These are phyloP conservation scores for Bryconaethiops microstoma DNA, from an alignment of 2,797 vertebrate species.

Conservation along the genomic window DNA sequence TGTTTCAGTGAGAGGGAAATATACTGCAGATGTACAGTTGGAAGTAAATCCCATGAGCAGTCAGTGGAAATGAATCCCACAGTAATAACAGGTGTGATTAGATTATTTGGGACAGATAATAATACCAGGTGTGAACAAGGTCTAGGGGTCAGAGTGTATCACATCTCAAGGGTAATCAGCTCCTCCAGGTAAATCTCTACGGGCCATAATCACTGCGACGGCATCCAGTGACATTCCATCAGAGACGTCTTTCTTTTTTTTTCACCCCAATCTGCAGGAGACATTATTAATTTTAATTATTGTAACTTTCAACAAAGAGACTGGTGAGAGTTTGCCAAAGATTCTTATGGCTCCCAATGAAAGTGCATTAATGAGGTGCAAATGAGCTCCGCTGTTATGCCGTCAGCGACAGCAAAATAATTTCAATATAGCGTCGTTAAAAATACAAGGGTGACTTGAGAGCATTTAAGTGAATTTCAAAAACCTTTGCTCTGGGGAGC, in stretches of 20 bases:
- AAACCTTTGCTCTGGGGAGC: slow-evolving; percentile 10
- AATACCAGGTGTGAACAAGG: too few species aligned
- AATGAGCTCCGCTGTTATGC: slow-evolving; percentile 42
- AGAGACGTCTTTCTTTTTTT: neutral
- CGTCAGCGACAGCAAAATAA: slow-evolving; percentile 33
- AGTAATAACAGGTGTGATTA: too few species aligned
- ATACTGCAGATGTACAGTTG: too few species aligned
- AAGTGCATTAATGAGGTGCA: slow-evolving; percentile 52
- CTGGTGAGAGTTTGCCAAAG: slow-evolving; percentile 14
- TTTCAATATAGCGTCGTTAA: neutral
- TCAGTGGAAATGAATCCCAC: too few species aligned
- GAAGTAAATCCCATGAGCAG: too few species aligned
- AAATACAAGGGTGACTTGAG: slow-evolving; percentile 8
- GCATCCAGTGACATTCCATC: neutral
- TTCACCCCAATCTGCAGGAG: slow-evolving; percentile 26
- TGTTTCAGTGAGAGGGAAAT: too few species aligned
- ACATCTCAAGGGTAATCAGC: neutral
- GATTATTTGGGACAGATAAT: too few species aligned
- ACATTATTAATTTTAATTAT: slow-evolving; percentile 47
- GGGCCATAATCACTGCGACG: neutral
- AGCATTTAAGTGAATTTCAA: slow-evolving; percentile 45
- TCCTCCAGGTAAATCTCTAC: neutral
- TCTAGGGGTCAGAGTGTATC: neutral
- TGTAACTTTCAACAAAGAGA: slow-evolving; percentile 40
- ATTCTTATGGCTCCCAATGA: slow-evolving; percentile 32